Conservation (phyloP, 2,113 vertebrate genomes). For the Zingel zingel region DNA sequence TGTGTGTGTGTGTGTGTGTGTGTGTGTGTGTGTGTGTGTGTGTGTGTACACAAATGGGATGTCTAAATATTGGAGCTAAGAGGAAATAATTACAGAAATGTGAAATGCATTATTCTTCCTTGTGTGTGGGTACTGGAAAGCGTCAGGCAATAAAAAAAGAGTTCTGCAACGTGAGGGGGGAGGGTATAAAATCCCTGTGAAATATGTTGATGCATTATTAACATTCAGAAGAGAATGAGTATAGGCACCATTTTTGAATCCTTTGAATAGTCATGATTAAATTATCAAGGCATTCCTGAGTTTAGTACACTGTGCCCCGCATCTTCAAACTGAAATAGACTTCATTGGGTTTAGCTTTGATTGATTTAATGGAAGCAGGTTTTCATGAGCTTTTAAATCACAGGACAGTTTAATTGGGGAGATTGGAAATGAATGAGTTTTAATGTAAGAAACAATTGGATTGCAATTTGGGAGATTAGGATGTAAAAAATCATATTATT, state of each 20-base stretch:
- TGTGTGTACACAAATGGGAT: slow-evolving; percentile 12
- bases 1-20: too few species aligned
- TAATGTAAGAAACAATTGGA: neutral
- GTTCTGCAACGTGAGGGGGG: slow-evolving; percentile 8
- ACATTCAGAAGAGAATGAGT: slow-evolving; percentile 41
- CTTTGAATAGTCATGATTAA: slow-evolving; percentile 46
- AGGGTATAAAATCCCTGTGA: slow-evolving; percentile 29
- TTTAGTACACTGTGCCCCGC: neutral
- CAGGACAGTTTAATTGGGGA: neutral
- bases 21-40: too few species aligned
- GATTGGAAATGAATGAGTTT: neutral
- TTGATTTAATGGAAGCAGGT: slow-evolving; percentile 10
- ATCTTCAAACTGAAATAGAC: slow-evolving; percentile 17
- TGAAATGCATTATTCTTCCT: slow-evolving; percentile 49
- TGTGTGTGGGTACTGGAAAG: slow-evolving; percentile 20
- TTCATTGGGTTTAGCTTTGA: slow-evolving; percentile 24
- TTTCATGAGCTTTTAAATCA: slow-evolving; percentile 12
- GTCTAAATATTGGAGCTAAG: slow-evolving; percentile 24
- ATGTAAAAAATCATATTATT: neutral
- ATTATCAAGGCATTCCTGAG: slow-evolving; percentile 48
- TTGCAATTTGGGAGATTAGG: neutral
- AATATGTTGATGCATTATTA: slow-evolving; percentile 56
- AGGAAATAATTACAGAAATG: slow-evolving; percentile 46
- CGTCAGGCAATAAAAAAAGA: slow-evolving; percentile 16
- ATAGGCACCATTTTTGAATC: slow-evolving; percentile 19